phyloP scores from a whole-genome alignment of 1,140 invertebrate genomes.

The Drosophila neocordata region DNA sequence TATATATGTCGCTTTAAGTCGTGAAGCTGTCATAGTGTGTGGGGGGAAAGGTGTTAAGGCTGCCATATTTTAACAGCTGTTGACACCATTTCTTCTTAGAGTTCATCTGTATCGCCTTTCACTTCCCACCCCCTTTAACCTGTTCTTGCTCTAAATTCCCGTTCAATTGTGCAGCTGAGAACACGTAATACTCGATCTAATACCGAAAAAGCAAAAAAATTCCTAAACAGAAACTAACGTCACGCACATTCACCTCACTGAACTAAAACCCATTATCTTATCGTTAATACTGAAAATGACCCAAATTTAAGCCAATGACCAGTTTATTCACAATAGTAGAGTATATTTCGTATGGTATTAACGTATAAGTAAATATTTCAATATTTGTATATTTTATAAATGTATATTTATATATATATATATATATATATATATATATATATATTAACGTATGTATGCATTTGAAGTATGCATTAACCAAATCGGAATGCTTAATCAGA shows the following conservation, averaged over 20 bases:
- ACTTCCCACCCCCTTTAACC: background rate
- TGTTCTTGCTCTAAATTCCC: background rate
- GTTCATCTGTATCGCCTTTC: conserved; percentile 26
- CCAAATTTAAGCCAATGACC: background rate
- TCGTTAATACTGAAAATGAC: background rate
- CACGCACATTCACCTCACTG: background rate
- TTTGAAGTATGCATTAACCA: too few species aligned
- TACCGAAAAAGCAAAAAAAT: background rate
- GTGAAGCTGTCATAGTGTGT: background rate
- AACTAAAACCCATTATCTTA: conserved; percentile 1
- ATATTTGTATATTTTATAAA: too few species aligned
- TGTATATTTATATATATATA: too few species aligned
- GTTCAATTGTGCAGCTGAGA: background rate
- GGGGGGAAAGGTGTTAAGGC: background rate
- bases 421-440: background rate
- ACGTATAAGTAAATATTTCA: too few species aligned
- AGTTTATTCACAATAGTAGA: background rate
- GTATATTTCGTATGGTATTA: background rate
- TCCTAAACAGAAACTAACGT: conserved; percentile 1
- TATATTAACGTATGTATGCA: background rate
- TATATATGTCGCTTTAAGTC: background rate
- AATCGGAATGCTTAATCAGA: conserved; percentile 1
- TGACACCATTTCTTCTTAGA: conserved; percentile 9
- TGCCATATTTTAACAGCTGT: conserved; percentile 36
- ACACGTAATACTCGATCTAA: background rate